Evolutionary conservation across 1,140 invertebrate genomes (phyloP).

Genomic region (Zaprionus nigranus): DNA sequence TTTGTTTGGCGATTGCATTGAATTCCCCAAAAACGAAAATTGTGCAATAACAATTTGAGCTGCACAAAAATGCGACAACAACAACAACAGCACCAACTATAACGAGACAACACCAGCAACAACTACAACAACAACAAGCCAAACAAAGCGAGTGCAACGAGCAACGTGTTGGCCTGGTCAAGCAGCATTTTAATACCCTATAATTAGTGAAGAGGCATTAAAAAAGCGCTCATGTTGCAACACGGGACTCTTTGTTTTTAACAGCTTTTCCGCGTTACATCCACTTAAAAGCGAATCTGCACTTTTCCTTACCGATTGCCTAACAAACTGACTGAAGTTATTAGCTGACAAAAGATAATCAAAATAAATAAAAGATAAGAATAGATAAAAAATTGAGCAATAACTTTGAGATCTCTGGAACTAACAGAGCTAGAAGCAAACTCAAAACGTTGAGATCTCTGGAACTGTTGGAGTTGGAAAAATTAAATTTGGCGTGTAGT

Average conservation of each 20-base stretch:
- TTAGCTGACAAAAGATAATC: background rate
- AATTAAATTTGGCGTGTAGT: background rate
- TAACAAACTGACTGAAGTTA: background rate
- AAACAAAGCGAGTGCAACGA: conserved; percentile 36
- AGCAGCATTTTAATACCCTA: conserved; percentile 25
- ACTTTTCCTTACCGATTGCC: background rate
- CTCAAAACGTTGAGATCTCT: background rate
- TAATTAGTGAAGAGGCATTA: conserved; percentile 1
- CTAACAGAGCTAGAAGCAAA: background rate
- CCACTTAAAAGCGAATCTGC: background rate
- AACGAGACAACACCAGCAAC: conserved; percentile 28
- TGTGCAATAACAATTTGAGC: conserved; percentile 81
- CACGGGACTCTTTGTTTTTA: background rate
- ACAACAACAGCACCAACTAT: conserved; percentile 15
- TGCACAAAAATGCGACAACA: conserved; percentile 66
- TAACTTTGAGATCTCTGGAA: background rate
- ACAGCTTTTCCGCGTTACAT: conserved; percentile 5
- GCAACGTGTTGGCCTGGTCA: conserved; percentile 36
- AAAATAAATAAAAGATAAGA: background rate
- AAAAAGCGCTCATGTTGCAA: background rate
- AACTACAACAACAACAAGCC: conserved; percentile 13
- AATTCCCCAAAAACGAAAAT: conserved; percentile 69
- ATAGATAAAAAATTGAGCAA: background rate
- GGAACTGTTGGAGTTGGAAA: background rate
- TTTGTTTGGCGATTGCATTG: conserved; percentile 61